phyloP scores from a whole-genome alignment of 2,888 invertebrate species.

The Eupelmus urozonus region DNA sequence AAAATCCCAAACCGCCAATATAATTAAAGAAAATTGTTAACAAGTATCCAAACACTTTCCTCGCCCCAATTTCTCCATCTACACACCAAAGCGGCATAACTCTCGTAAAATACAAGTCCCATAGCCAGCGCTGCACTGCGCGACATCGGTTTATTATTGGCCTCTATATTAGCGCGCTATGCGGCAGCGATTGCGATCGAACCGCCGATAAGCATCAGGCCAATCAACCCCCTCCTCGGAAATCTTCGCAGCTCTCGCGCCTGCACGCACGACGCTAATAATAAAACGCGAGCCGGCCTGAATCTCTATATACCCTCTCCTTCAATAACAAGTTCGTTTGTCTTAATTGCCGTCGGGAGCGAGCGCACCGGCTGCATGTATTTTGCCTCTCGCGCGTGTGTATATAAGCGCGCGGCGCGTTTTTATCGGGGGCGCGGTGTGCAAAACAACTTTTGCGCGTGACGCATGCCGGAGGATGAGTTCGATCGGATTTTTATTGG shows the following conservation, averaged over 20 bases:
- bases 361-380: too few species aligned
- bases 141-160: slow-evolving; percentile 25
- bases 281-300: slow-evolving; percentile 26
- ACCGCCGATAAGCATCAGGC: slow-evolving; percentile 2
- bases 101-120: not conserved
- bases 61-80: too few species aligned
- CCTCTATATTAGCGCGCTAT: slow-evolving; percentile 5
- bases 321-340: slow-evolving; percentile 49
- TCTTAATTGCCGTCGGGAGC: slow-evolving; percentile 30
- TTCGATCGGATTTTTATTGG: slow-evolving; percentile 17
- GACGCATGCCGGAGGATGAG: not conserved
- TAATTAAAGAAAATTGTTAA: too few species aligned
- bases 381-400: not conserved
- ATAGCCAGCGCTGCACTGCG: not conserved
- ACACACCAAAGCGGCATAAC: not conserved
- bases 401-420: not conserved
- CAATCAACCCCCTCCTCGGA: slow-evolving; percentile 14
- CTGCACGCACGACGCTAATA: slow-evolving; percentile 16
- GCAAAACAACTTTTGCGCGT: slow-evolving; percentile 38
- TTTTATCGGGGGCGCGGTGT: not conserved
- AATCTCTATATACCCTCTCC: slow-evolving; percentile 25
- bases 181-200: slow-evolving; percentile 15
- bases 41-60: too few species aligned
- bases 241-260: too few species aligned
- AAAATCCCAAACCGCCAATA: too few species aligned